Percentiles rank a stretch among this genome's conserved stretches.
Conservation (phyloP, 2,797 vertebrate species). For the Siniperca scherzeri region DNA sequence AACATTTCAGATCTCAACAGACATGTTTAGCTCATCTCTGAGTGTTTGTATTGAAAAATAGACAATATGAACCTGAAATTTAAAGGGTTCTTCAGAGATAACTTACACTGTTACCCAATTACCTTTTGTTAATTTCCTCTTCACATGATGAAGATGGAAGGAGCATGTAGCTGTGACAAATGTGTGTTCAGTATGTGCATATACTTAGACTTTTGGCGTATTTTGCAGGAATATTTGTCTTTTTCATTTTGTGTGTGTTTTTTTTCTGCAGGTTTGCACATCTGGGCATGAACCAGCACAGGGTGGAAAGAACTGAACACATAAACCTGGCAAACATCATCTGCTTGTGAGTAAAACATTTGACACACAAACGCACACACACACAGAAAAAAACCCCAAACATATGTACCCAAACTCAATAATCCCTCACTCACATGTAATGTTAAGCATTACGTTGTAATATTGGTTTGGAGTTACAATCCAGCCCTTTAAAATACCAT, state of each 20-base stretch:
- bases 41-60: conserved; percentile 1
- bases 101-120: background rate
- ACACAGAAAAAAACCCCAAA: background rate
- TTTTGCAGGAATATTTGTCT: conserved; percentile 11
- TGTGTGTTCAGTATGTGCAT: background rate
- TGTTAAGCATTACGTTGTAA: background rate
- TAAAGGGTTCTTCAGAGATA: background rate
- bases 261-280: conserved; percentile 89
- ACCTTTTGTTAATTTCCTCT: background rate
- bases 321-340: conserved; percentile 87
- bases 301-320: conserved; percentile 87
- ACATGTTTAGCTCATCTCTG: conserved; percentile 14
- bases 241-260: conserved; percentile 14
- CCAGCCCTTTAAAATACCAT: conserved; percentile 13
- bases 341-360: conserved; percentile 90
- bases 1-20: conserved; percentile 29
- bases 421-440: conserved; percentile 35
- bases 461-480: conserved; percentile 26
- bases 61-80: background rate
- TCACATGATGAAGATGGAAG: background rate
- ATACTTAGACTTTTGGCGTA: background rate
- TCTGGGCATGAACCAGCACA: conserved; percentile 93
- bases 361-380: conserved; percentile 17
- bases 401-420: conserved; percentile 15
- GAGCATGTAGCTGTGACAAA: background rate